Evolutionary conservation across 2,113 vertebrate species (phyloP).

Genomic region (Melanostigma gelatinosum): DNA sequence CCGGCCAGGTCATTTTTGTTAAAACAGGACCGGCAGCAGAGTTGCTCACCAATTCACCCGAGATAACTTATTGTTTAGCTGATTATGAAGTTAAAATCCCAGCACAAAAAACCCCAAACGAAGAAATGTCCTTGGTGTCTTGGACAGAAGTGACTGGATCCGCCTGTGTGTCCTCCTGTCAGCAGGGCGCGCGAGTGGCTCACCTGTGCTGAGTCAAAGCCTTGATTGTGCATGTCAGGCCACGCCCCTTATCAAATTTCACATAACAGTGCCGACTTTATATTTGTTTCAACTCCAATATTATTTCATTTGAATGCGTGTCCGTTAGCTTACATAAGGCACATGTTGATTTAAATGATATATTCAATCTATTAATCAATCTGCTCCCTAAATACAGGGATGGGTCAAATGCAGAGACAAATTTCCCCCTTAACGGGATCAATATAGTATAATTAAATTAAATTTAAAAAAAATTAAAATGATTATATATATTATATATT

Average conservation of each 20-base stretch:
- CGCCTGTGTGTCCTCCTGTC: not conserved
- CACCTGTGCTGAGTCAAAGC: constrained; percentile 49
- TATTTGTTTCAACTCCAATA: not conserved
- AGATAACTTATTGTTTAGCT: not conserved
- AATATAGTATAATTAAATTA: too few species aligned
- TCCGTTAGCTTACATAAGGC: not conserved
- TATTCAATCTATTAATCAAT: not conserved
- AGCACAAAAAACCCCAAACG: not conserved
- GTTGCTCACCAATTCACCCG: not conserved
- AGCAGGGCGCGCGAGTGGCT: not conserved
- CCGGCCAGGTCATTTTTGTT: constrained; percentile 27
- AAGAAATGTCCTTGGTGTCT: constrained; percentile 4
- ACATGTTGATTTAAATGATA: not conserved
- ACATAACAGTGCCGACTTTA: not conserved
- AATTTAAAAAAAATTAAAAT: too few species aligned
- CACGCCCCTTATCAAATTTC: constrained; percentile 44
- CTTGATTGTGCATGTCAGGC: not conserved
- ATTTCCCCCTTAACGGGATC: too few species aligned
- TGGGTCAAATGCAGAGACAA: too few species aligned
- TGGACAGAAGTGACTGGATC: not conserved
- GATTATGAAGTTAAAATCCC: not conserved
- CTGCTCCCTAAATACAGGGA: too few species aligned
- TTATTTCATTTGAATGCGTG: not conserved
- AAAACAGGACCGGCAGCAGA: not conserved
- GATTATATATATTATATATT: too few species aligned